Evolutionary conservation across 2,113 vertebrate genomes (phyloP), one percentile per base, ranked within the genome.

Genomic region (Centropus bengalensis): DNA sequence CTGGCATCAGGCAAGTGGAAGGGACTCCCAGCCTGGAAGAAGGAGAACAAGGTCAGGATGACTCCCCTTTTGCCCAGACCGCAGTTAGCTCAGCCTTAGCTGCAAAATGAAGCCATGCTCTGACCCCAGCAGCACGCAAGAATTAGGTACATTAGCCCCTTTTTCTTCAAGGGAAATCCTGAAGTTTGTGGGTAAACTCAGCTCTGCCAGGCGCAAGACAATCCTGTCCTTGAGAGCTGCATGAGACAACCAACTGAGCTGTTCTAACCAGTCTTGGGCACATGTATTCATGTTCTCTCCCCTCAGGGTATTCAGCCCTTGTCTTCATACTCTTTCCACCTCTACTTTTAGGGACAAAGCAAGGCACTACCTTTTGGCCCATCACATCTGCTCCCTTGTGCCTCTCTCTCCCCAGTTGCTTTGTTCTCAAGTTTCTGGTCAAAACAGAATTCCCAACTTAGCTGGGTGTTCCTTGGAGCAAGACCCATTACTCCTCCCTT

Each of bases 11-110:
- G 33, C n/a, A 88, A 69, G 88, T 27, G 47, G 81, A 91, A 90
- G 85, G 82, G 94, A 95, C 47, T 94, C 73, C 76, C 92, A 88
- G 92, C 95, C 96, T 96, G 80, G 91, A 96, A 96, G 90, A 96
- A 96, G 95, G 95, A 96, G 92, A 95, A 94, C 38, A 96, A 86
- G 64, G 52, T 96, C 92, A 96, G 94, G 76, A 95, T 16, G 45
- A 62, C 89, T 91, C 58, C 59, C 54, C 51, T 87, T 84, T 75
- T 64, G 49, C 52, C 44, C 82, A 55, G 36, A 60, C 44, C 79
- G 67, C 58, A 54, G 66, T 49, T 69, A 94, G 70, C 58, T 96
- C 89, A 95, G 89, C 62, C 40, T 85, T 9, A 76, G 70, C 58
- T 82, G 70, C 74, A 63, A 79, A 85, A 73, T 5, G 21, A 95